A percentile compares a stretch with the other conserved stretches of the same genome.
These are phyloP conservation scores for Coelopa pilipes DNA, from an alignment of 2,888 invertebrate species.

Conservation along the genomic window DNA sequence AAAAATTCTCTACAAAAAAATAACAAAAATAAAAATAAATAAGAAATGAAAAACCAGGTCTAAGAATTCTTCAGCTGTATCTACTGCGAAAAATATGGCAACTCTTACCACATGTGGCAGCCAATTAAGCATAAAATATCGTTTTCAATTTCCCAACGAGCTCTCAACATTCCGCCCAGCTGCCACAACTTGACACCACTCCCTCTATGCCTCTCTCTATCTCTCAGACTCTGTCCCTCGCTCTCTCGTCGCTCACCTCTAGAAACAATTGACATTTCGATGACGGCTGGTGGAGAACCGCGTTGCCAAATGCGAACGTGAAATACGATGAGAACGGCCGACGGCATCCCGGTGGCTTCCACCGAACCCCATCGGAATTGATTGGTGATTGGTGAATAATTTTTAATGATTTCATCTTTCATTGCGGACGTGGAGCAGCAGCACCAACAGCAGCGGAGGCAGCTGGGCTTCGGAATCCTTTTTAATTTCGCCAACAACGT, in stretches of 20 bases:
- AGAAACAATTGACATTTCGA: constrained; percentile 37
- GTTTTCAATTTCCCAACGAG: no score
- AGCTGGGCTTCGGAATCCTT: constrained; percentile 37
- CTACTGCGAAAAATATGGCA: no score
- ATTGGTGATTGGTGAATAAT: constrained; percentile 15
- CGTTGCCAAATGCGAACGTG: constrained; percentile 13
- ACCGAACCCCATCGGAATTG: neutral
- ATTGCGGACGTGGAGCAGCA: constrained; percentile 47
- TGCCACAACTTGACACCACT: neutral
- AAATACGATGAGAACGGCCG: constrained; percentile 17
- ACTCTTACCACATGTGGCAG: no score
- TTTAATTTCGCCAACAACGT: constrained; percentile 28
- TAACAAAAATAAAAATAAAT: no score
- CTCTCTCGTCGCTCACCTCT: no score
- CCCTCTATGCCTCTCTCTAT: no score
- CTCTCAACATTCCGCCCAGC: constrained; percentile 7
- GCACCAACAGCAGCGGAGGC: constrained; percentile 42
- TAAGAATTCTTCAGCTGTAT: no score
- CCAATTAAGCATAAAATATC: no score
- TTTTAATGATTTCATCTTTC: constrained; percentile 63
- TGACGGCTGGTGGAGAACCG: constrained; percentile 33
- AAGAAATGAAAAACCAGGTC: no score
- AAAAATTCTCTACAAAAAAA: no score
- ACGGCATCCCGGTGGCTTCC: neutral
- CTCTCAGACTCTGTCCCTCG: no score